These are phyloP conservation scores for Drosophila erecta DNA, from an alignment of 1,140 invertebrate species.

Conservation along the genomic window DNA sequence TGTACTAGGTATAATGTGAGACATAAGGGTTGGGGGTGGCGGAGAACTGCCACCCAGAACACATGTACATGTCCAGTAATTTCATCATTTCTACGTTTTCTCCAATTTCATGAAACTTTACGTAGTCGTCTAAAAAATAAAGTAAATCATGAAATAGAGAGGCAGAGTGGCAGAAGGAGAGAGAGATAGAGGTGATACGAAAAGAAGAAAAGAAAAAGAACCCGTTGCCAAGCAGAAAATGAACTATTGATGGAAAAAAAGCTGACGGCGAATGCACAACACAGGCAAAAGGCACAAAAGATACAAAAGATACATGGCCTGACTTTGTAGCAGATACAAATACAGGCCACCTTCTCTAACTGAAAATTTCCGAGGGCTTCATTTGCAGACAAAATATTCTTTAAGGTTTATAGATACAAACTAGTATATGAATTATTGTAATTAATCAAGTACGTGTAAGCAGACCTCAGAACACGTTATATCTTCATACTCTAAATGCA, in stretches of 20 bases:
- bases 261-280: slow-evolving; percentile 74
- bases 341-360: slow-evolving; percentile 2
- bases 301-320: slow-evolving; percentile 59
- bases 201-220: slow-evolving; percentile 45
- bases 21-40: not conserved
- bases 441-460: no score
- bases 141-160: slow-evolving; percentile 29
- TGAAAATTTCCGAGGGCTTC: not conserved
- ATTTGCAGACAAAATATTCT: not conserved
- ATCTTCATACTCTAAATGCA: no score
- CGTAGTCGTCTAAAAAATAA: slow-evolving; percentile 40
- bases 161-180: no score
- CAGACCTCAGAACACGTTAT: no score
- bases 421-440: not conserved
- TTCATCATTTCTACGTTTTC: slow-evolving; percentile 80
- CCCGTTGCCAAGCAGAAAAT: slow-evolving; percentile 75
- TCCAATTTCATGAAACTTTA: slow-evolving; percentile 76
- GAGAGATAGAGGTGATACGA: slow-evolving; percentile 25
- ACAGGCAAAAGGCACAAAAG: slow-evolving; percentile 63
- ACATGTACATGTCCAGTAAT: slow-evolving; percentile 71
- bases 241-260: slow-evolving; percentile 78
- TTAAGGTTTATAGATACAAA: not conserved
- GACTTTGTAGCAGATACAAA: slow-evolving; percentile 63
- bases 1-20: no score
- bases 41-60: slow-evolving; percentile 28